Conservation (phyloP, 2,113 vertebrate genomes). For the Girardinichthys multiradiatus region DNA sequence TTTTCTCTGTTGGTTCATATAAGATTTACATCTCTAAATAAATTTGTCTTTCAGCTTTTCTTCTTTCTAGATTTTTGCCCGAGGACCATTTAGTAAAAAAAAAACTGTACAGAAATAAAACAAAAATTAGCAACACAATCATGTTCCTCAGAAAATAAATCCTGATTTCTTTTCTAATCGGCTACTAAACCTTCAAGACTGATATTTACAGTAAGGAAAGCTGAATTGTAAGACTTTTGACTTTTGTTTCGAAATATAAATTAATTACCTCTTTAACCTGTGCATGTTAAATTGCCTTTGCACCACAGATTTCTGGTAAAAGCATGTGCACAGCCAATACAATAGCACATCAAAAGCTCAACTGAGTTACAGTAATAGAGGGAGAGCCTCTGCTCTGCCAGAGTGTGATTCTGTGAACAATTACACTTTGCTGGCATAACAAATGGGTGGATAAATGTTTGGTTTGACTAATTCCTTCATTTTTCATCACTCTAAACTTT, state of each 20-base stretch:
- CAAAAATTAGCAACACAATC: not conserved
- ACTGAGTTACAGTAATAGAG: slow-evolving; percentile 57
- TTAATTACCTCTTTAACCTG: too few relatives aligned
- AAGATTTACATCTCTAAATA: too few relatives aligned
- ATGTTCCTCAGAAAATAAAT: not conserved
- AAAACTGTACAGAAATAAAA: not conserved
- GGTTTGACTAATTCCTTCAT: slow-evolving; percentile 48
- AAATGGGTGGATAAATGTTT: slow-evolving; percentile 49
- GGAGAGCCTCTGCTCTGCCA: slow-evolving; percentile 49
- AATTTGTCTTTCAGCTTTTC: too few relatives aligned
- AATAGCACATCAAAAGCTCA: slow-evolving; percentile 62
- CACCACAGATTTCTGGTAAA: not conserved
- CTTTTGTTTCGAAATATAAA: too few relatives aligned
- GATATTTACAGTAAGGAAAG: too few relatives aligned
- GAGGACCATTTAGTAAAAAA: not conserved
- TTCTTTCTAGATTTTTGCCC: not conserved
- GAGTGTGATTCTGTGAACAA: slow-evolving; percentile 51
- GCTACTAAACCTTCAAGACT: too few relatives aligned
- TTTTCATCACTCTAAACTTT: slow-evolving; percentile 43
- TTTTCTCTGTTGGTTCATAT: too few relatives aligned
- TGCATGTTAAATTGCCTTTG: slow-evolving; percentile 1
- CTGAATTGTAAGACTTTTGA: too few relatives aligned
- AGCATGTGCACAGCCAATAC: slow-evolving; percentile 17
- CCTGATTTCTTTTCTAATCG: too few relatives aligned
- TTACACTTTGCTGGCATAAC: slow-evolving; percentile 59